Percentiles rank a stretch among this genome's conserved stretches.
Evolutionary conservation across 2,113 vertebrate genomes (phyloP).

Genomic region (Ariopsis seemanni): DNA sequence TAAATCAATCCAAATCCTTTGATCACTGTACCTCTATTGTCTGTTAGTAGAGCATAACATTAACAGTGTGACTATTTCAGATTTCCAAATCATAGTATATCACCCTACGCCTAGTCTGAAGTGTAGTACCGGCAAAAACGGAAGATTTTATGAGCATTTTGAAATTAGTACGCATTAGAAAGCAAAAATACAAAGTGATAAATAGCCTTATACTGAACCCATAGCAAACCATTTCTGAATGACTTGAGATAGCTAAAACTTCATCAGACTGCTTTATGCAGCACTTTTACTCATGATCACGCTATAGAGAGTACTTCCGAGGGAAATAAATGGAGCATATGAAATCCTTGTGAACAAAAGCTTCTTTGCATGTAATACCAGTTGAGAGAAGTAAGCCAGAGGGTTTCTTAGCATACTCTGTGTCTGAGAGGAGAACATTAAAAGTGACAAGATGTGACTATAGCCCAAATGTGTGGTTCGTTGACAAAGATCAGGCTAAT

Average conservation of each 20-base stretch:
- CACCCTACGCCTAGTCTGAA: neutral
- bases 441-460: neutral
- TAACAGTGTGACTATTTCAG: neutral
- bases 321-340: constrained; percentile 41
- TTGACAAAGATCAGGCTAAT: neutral
- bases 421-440: neutral
- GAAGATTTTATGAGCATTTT: neutral
- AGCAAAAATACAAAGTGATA: neutral
- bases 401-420: neutral
- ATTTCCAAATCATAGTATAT: neutral
- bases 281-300: constrained; percentile 35
- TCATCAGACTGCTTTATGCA: neutral
- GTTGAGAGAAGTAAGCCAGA: neutral
- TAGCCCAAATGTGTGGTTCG: neutral
- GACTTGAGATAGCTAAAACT: neutral
- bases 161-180: neutral
- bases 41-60: neutral
- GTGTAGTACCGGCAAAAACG: neutral
- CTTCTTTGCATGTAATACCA: constrained; percentile 31
- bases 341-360: constrained; percentile 42
- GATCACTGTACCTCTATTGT: neutral
- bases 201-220: neutral
- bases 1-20: neutral
- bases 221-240: neutral
- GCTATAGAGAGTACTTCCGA: constrained; percentile 34